Percentiles rank a stretch among this genome's conserved stretches.
These are phyloP conservation scores for Aurelia aurita complex sp. Pacific DNA, from an alignment of 30 jellyfish, hydroid and myxozoan species.

Conservation along the genomic window DNA sequence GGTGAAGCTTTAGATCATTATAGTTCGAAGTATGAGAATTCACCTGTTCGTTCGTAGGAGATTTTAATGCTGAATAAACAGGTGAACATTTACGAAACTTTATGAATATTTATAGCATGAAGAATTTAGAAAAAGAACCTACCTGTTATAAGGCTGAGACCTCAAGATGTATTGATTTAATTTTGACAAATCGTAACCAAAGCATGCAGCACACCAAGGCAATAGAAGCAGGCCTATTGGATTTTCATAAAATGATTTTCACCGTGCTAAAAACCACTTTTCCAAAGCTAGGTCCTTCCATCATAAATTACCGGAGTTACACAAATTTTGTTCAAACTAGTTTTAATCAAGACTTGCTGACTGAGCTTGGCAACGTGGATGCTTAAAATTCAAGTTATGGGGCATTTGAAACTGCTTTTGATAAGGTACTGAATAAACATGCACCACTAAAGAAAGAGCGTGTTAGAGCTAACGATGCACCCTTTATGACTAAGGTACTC, in stretches of 20 bases:
- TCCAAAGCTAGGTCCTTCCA: conserved; percentile 18
- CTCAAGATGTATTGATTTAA: too few relatives aligned
- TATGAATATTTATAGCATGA: conserved; percentile 5
- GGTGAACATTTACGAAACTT: conserved; percentile 7
- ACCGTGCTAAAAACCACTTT: conserved; percentile 29
- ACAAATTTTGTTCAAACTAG: neutral
- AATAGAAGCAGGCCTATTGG: conserved; percentile 56
- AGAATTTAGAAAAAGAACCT: neutral
- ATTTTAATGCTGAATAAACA: conserved; percentile 3
- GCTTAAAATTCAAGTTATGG: too few relatives aligned
- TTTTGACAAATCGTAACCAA: too few relatives aligned
- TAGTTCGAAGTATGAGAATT: conserved; percentile 18
- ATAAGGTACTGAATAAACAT: too few relatives aligned
- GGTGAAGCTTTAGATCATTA: conserved; percentile 9
- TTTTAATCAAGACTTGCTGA: too few relatives aligned
- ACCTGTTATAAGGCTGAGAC: too few relatives aligned
- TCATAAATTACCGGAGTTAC: neutral
- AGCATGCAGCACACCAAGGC: conserved; percentile 16
- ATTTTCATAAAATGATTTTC: conserved; percentile 34
- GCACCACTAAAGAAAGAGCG: too few relatives aligned
- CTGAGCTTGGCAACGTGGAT: too few relatives aligned
- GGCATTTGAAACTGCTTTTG: too few relatives aligned
- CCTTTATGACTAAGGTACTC: too few relatives aligned
- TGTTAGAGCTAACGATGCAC: too few relatives aligned
- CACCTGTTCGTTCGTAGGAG: neutral